Evolutionary conservation across 2,888 invertebrate genomes (phyloP).

Genomic region (Trimorus sp.): DNA sequence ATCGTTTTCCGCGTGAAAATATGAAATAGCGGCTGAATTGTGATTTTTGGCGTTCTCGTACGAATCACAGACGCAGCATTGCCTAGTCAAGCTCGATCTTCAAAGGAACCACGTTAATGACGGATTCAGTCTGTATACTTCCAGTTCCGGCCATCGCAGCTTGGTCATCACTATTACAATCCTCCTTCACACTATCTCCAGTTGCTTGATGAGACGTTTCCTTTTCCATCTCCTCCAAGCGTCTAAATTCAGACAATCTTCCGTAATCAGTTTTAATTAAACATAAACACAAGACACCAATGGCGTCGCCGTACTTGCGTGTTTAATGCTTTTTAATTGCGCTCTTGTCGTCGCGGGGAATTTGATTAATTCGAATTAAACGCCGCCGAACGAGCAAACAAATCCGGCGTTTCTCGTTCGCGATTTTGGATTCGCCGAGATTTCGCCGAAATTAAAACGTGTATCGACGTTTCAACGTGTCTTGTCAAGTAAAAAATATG

Average conservation of each 20-base stretch:
- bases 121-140: slow-evolving; percentile 61
- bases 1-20: background rate
- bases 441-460: background rate
- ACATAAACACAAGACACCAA: slow-evolving; percentile 40
- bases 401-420: background rate
- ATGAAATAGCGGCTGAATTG: background rate
- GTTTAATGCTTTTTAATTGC: slow-evolving; percentile 37
- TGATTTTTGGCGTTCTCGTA: slow-evolving; percentile 19
- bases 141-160: slow-evolving; percentile 61
- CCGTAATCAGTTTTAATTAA: slow-evolving; percentile 50
- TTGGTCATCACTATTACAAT: slow-evolving; percentile 62
- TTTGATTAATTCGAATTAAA: slow-evolving; percentile 12
- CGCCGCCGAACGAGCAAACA: background rate
- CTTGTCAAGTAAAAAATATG: too few species aligned
- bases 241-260: slow-evolving; percentile 46
- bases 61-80: slow-evolving; percentile 28
- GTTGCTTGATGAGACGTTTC: slow-evolving; percentile 62
- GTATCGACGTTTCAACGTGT: too few species aligned
- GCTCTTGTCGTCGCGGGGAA: background rate
- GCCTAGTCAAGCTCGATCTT: slow-evolving; percentile 43
- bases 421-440: background rate
- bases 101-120: slow-evolving; percentile 58
- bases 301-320: slow-evolving; percentile 6
- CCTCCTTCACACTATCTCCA: slow-evolving; percentile 59
- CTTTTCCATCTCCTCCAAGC: slow-evolving; percentile 45